Evolutionary conservation across 2,888 invertebrate genomes (phyloP).

Genomic region (Nemotelus pantherinus): DNA sequence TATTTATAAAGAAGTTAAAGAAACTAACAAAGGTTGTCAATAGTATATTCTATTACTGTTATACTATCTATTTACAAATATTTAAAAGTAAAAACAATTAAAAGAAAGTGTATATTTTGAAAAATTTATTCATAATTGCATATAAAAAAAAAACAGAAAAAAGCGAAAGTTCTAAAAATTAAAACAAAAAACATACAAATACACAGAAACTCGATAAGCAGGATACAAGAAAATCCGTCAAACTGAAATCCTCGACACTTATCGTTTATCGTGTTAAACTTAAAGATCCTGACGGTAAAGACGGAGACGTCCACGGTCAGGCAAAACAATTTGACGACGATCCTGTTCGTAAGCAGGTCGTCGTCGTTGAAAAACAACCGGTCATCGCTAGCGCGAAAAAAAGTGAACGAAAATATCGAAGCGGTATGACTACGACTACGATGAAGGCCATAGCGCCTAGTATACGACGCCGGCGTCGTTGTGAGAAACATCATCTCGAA

Average conservation of each 20-base stretch:
- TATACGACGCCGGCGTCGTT: slow-evolving; percentile 70
- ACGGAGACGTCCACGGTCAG: background rate
- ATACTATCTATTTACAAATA: too few relatives aligned
- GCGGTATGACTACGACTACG: slow-evolving; percentile 58
- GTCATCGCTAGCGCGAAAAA: too few relatives aligned
- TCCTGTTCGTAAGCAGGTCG: background rate
- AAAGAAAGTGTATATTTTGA: too few relatives aligned
- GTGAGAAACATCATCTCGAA: slow-evolving; percentile 70
- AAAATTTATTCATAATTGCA: too few relatives aligned
- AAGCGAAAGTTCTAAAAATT: too few relatives aligned
- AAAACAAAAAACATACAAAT: too few relatives aligned
- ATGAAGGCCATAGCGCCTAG: slow-evolving; percentile 75
- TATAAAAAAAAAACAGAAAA: too few relatives aligned
- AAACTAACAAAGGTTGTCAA: slow-evolving; percentile 23
- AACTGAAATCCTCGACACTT: slow-evolving; percentile 34
- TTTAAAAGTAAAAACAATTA: too few relatives aligned
- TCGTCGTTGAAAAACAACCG: background rate
- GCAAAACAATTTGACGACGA: background rate
- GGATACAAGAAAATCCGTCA: slow-evolving; percentile 6
- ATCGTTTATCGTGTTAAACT: slow-evolving; percentile 27
- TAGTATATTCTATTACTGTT: too few relatives aligned
- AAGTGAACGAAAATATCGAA: background rate
- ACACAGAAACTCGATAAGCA: too few relatives aligned
- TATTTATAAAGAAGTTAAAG: background rate
- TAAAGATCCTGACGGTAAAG: slow-evolving; percentile 26